These are phyloP conservation scores for Oligia latruncula DNA, from an alignment of 2,888 invertebrate genomes.

Conservation along the genomic window DNA sequence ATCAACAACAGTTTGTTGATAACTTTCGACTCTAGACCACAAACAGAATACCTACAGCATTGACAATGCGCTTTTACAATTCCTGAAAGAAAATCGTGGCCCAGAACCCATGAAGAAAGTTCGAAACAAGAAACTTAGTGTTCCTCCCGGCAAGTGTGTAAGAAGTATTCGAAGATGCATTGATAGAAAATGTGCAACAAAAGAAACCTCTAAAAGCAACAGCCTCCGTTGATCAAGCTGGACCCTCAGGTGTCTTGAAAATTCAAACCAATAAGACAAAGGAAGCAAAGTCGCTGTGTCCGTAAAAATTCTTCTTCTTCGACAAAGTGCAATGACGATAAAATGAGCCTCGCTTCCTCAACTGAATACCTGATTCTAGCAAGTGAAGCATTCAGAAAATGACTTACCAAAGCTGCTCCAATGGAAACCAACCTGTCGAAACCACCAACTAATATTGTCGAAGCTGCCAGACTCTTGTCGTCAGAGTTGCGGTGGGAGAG, in stretches of 20 bases:
- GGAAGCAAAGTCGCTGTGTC: neutral
- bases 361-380: slow-evolving; percentile 16
- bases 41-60: slow-evolving; percentile 11
- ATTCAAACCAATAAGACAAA: slow-evolving; percentile 11
- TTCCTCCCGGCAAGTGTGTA: slow-evolving; percentile 25
- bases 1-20: too few species aligned
- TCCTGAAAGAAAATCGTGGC: slow-evolving; percentile 17
- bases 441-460: too few species aligned
- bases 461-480: too few species aligned
- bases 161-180: neutral
- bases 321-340: slow-evolving; percentile 33
- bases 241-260: slow-evolving; percentile 9
- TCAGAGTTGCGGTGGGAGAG: too few species aligned
- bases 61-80: neutral
- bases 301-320: slow-evolving; percentile 3
- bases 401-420: slow-evolving; percentile 4
- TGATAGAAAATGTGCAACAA: neutral
- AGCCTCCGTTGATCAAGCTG: slow-evolving; percentile 4
- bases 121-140: slow-evolving; percentile 51
- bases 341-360: slow-evolving; percentile 33
- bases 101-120: slow-evolving; percentile 51
- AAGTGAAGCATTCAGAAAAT: slow-evolving; percentile 7
- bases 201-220: slow-evolving; percentile 1
- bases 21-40: slow-evolving; percentile 10
- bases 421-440: neutral